Percentiles rank a stretch among this genome's conserved stretches.
Evolutionary conservation across 2,113 vertebrate species (phyloP).

Genomic region (Spea multiplicata): DNA sequence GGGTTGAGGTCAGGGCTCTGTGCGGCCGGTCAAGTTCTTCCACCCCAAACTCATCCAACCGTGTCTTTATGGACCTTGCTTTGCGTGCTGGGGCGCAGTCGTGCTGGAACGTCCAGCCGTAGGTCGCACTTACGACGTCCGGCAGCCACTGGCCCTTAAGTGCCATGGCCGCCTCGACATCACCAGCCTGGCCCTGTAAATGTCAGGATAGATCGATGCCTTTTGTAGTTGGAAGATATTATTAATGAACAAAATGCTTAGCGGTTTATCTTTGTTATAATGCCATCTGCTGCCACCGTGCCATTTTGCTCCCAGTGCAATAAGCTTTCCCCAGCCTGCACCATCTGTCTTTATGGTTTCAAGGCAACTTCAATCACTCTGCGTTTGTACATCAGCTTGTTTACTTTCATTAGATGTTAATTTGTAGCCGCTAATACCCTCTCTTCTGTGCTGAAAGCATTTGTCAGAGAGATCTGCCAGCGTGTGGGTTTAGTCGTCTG

Average conservation of each 20-base stretch:
- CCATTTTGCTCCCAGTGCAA: not conserved
- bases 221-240: not conserved
- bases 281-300: not conserved
- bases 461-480: not conserved
- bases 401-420: not conserved
- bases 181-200: not conserved
- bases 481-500: not conserved
- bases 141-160: not conserved
- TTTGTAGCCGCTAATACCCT: not conserved
- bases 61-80: no score
- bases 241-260: not conserved
- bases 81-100: no score
- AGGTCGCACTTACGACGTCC: not conserved
- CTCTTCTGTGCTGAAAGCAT: not conserved
- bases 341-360: not conserved
- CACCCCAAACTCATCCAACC: no score
- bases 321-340: not conserved
- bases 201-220: not conserved
- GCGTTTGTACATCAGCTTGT: not conserved
- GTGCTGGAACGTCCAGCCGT: no score
- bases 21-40: no score
- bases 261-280: not conserved
- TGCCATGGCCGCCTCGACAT: not conserved
- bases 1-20: no score
- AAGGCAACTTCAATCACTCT: not conserved